Evolutionary conservation across 2,888 invertebrate genomes (phyloP).

Genomic region (Melolontha melolontha): DNA sequence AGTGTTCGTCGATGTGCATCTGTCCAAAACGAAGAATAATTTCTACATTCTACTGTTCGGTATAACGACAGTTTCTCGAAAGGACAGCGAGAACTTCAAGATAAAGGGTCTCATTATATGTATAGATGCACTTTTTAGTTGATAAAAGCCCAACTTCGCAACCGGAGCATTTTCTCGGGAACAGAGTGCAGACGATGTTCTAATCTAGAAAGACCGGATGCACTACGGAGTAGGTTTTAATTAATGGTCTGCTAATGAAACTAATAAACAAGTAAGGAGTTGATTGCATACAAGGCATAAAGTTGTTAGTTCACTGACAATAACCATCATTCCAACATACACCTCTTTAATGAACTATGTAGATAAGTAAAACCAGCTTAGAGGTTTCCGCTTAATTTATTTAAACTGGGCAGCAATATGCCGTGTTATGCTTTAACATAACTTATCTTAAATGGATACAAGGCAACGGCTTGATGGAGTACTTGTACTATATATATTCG

Average conservation of each 20-base stretch:
- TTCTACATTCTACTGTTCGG: no score
- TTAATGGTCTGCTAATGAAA: constrained; percentile 7
- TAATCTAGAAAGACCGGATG: constrained; percentile 7
- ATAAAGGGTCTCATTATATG: constrained; percentile 6
- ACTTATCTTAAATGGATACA: constrained; percentile 1
- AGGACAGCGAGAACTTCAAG: neutral
- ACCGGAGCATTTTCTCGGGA: neutral
- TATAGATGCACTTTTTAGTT: neutral
- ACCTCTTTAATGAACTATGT: neutral
- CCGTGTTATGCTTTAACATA: neutral
- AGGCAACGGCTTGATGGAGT: neutral
- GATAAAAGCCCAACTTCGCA: constrained; percentile 4
- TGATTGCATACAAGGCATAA: constrained; percentile 1
- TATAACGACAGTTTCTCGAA: no score
- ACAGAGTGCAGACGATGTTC: neutral
- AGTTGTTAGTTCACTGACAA: neutral
- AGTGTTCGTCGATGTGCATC: no score
- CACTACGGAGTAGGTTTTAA: constrained; percentile 3
- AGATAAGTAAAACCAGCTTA: neutral
- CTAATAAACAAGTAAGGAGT: constrained; percentile 1
- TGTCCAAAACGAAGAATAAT: no score
- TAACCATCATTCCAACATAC: neutral
- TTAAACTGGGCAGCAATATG: neutral
- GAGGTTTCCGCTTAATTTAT: no score
- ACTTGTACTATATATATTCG: neutral